phyloP scores from a whole-genome alignment of 2,888 invertebrate species.

The Microplitis deprimator region DNA sequence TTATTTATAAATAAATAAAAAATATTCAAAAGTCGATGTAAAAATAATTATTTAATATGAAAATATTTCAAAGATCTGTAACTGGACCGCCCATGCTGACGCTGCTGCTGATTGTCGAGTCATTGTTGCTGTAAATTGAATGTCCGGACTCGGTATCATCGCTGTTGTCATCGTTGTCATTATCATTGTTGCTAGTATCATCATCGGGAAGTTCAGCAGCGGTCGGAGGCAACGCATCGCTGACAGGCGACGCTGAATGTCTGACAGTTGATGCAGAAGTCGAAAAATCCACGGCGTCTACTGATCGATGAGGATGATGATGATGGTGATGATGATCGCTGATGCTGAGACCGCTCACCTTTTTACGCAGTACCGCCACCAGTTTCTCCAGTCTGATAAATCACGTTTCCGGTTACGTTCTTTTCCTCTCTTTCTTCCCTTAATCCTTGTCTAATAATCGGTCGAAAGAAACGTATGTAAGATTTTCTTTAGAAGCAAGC shows the following conservation, averaged over 20 bases:
- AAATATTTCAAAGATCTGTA: slow-evolving; percentile 59
- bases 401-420: slow-evolving; percentile 63
- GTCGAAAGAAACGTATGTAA: slow-evolving; percentile 58
- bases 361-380: slow-evolving; percentile 65
- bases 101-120: slow-evolving; percentile 43
- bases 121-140: slow-evolving; percentile 39
- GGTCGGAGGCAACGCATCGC: slow-evolving; percentile 31
- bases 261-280: no score
- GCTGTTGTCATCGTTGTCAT: slow-evolving; percentile 39
- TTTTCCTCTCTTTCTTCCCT: slow-evolving; percentile 46
- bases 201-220: not conserved
- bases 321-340: slow-evolving; percentile 48
- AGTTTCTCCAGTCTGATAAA: slow-evolving; percentile 70
- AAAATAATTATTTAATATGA: not conserved
- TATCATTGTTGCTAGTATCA: slow-evolving; percentile 36
- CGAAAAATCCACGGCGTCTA: not conserved
- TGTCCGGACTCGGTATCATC: slow-evolving; percentile 41
- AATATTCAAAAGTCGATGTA: not conserved
- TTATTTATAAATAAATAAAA: slow-evolving; percentile 13
- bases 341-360: slow-evolving; percentile 54
- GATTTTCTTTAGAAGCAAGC: slow-evolving; percentile 61
- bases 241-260: slow-evolving; percentile 14
- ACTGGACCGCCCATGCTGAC: slow-evolving; percentile 61
- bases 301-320: slow-evolving; percentile 42
- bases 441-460: slow-evolving; percentile 53